Base-by-base conservation (phyloP, 2,888 invertebrate species). In the Mimumesa dahlbomi region DNA sequence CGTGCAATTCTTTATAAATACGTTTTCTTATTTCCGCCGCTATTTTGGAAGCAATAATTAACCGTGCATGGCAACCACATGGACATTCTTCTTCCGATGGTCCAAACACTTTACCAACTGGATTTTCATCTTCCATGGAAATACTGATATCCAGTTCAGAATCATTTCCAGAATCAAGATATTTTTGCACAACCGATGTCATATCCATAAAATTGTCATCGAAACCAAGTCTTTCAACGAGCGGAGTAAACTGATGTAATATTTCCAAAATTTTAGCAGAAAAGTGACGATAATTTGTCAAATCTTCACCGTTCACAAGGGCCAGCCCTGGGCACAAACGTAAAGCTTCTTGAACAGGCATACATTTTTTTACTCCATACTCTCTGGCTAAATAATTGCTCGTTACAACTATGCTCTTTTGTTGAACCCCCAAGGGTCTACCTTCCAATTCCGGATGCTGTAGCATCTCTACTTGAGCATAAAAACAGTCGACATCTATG, bases 121-220 rank as follows among this genome's bases (percentile, higher is more conserved):
- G 88, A 78, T 90, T 87, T 22, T 79, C 69, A 31, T 84, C 78
- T n/a, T 56, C 67, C 16, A 22, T 57, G 0, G 70, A 65, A 48
- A 53, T 70, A 25, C 19, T 74, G 46, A 72, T 64, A 16, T 74
- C 76, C 13, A 54, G 49, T 13, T 80, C 81, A 2, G 67, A 69
- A 18, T 77, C 69, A 43, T 56, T 59, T 5, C 67, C 63, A 13
- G 68, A 63, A 36, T 62, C 73, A 21, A 75, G 67, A 5, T 80
- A 75, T 25, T 84, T 84, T 74, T 91, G 90, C 43, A 95, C 93
- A 83, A 94, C 85, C 62, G 92, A 91, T 73, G 95, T 94, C 74
- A 96, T 93, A 90, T 97, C 96, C 81, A 96, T 91, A 88, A 92
- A 96, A 87, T 95, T 96, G 88, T 97, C 97, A 90, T 97, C 96